phyloP scores from a whole-genome alignment of 1,140 invertebrate species.

The Phocides pigmalion region DNA sequence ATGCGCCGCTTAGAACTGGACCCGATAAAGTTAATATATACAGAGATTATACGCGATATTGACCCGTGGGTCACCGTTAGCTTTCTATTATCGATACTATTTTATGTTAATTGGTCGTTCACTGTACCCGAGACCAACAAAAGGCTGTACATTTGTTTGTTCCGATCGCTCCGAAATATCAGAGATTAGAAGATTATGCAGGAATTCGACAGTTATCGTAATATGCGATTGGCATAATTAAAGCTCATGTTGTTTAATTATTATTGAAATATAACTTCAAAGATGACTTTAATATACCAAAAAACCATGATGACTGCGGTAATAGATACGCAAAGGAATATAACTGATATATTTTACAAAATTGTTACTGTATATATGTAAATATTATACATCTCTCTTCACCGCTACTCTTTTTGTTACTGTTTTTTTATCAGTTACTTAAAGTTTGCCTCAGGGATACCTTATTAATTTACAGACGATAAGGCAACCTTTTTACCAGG shows the following conservation, averaged over 20 bases:
- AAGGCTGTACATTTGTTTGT: slow-evolving; percentile 38
- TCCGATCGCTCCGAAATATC: slow-evolving; percentile 19
- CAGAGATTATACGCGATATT: slow-evolving; percentile 38
- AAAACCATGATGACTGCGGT: too few relatives aligned
- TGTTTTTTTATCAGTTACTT: too few relatives aligned
- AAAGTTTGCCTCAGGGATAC: too few relatives aligned
- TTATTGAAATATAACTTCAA: neutral
- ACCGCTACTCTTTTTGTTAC: too few relatives aligned
- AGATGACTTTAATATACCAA: too few relatives aligned
- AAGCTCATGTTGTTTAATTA: slow-evolving; percentile 13
- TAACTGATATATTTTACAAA: too few relatives aligned
- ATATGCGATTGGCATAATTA: slow-evolving; percentile 18
- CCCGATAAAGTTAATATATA: slow-evolving; percentile 43
- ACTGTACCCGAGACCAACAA: slow-evolving; percentile 34
- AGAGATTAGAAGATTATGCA: slow-evolving; percentile 28
- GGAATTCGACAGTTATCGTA: slow-evolving; percentile 16
- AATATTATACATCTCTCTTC: too few relatives aligned
- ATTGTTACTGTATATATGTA: too few relatives aligned
- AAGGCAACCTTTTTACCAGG: too few relatives aligned
- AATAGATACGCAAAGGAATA: too few relatives aligned
- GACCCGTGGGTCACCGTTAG: slow-evolving; percentile 50
- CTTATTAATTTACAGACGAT: too few relatives aligned
- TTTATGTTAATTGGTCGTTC: slow-evolving; percentile 41
- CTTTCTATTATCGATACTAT: slow-evolving; percentile 42
- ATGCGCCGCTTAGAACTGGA: slow-evolving; percentile 41